These are phyloP conservation scores for Ctenopoma multispine DNA, from an alignment of 2,797 vertebrate genomes.

Conservation along the genomic window DNA sequence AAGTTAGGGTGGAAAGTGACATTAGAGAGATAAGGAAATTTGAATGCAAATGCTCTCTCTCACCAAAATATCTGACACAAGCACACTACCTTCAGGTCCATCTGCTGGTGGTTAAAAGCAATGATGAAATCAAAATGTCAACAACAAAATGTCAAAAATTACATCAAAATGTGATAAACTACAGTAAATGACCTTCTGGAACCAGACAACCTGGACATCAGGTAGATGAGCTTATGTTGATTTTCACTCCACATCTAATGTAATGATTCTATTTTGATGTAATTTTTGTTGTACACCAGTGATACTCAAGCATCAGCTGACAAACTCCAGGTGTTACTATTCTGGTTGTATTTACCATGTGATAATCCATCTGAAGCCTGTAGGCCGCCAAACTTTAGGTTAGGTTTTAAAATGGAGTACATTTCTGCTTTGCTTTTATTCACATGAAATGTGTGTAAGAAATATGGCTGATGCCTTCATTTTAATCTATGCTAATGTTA, in stretches of 20 bases:
- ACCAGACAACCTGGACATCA: no score
- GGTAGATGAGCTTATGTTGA: no score
- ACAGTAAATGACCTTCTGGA: not conserved
- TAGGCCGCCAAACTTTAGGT: not conserved
- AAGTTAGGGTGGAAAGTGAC: constrained; percentile 6
- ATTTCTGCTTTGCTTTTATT: constrained; percentile 27
- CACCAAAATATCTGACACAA: constrained; percentile 1
- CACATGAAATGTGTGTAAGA: constrained; percentile 17
- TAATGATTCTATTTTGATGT: not conserved
- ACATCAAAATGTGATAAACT: not conserved
- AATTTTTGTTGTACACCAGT: constrained; percentile 23
- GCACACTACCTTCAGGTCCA: constrained; percentile 19
- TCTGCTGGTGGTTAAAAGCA: constrained; percentile 47
- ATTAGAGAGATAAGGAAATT: constrained; percentile 17
- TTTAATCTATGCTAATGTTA: constrained; percentile 6
- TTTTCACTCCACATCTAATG: constrained; percentile 12
- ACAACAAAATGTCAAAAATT: not conserved
- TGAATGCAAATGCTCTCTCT: constrained; percentile 14
- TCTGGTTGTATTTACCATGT: no score
- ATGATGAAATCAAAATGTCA: no score
- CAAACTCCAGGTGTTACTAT: no score
- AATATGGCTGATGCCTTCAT: not conserved
- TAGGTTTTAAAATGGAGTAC: not conserved
- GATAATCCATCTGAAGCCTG: no score
- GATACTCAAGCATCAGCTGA: not conserved